phyloP scores from a whole-genome alignment of 2,797 vertebrate genomes.

The Rallus crepitans region DNA sequence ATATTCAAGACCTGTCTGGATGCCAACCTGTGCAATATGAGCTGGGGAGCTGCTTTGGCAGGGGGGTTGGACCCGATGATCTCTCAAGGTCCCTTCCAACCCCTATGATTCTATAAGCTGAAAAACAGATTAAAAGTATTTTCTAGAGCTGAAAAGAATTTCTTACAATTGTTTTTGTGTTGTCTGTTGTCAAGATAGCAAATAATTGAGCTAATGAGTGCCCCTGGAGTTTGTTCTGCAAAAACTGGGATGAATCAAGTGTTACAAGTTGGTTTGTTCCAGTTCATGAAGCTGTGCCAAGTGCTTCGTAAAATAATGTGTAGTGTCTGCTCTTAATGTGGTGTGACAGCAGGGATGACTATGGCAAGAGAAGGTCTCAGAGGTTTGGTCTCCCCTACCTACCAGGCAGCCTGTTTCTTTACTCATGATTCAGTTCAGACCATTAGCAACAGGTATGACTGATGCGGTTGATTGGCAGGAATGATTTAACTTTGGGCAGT shows the following conservation, averaged over 20 bases:
- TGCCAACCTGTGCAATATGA: too few relatives aligned
- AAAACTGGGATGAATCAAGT: neutral
- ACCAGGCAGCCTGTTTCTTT: neutral
- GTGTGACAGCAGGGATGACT: rapidly evolving
- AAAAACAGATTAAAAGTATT: neutral
- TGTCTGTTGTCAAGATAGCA: neutral
- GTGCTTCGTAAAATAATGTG: neutral
- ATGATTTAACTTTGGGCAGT: neutral
- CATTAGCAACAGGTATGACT: neutral
- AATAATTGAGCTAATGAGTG: neutral
- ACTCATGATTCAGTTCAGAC: neutral
- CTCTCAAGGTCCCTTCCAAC: too few relatives aligned
- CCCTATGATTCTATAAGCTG: neutral
- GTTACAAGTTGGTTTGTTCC: neutral
- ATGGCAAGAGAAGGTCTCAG: neutral
- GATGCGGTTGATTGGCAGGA: neutral
- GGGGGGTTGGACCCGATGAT: too few relatives aligned
- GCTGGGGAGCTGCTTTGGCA: too few relatives aligned
- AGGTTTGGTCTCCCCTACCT: neutral
- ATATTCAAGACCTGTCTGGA: too few relatives aligned
- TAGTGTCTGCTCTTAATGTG: neutral
- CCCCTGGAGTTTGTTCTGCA: neutral
- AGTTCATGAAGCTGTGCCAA: neutral
- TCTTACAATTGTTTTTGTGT: neutral
- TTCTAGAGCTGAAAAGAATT: neutral